Base-by-base conservation (phyloP, 2,888 invertebrate genomes). In the Eupithecia subumbrata region DNA sequence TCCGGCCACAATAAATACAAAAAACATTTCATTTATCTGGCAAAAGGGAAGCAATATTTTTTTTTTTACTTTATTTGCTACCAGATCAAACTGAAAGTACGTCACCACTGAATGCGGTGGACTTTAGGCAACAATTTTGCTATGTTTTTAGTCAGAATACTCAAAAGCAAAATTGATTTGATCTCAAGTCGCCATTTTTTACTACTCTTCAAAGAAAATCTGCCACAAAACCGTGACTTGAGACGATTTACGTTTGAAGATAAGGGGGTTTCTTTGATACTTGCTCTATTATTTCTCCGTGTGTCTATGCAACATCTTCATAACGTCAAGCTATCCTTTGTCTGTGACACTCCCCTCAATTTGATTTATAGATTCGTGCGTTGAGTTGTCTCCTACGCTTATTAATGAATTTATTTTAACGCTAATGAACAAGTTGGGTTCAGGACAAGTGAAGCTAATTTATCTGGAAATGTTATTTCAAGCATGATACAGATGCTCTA, bases 391-490 rank as follows among this genome's bases (percentile, higher is more conserved):
- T 92, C 91, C 84, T 76, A 81, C 86, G 88, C 91, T 93, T 93
- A 94, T 95, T 94, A 95, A 95, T 94, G 94, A 94, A 93, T 94
- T 94, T 93, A 94, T 95, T 94, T 93, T 91, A 94, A 93, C 92
- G 89, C 90, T 94, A 95, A 95, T 94, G 94, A 95, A 94, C 92
- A 91, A 94, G 88, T 91, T 90, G 87, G 92, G 91, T 91, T 93
- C 84, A 84, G 86, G 90, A 93, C 94, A 94, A 94, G 94, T 94
- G 90, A 90, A 92, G 90, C 90, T 88, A 91, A 92, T 91, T 91
- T 90, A 94, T 93, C 90, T 92, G 88, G 86, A 89, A 90, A 84
- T 85, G 87, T 87, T 92, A 91, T 92, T 93, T 90, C 87, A 85
- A 86, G 89, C 83, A 85, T 90, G 77, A 76, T 75, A 77, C 78